Evolutionary conservation across 2,797 vertebrate species (phyloP).

Genomic region (Amblyopsis hoosieri): DNA sequence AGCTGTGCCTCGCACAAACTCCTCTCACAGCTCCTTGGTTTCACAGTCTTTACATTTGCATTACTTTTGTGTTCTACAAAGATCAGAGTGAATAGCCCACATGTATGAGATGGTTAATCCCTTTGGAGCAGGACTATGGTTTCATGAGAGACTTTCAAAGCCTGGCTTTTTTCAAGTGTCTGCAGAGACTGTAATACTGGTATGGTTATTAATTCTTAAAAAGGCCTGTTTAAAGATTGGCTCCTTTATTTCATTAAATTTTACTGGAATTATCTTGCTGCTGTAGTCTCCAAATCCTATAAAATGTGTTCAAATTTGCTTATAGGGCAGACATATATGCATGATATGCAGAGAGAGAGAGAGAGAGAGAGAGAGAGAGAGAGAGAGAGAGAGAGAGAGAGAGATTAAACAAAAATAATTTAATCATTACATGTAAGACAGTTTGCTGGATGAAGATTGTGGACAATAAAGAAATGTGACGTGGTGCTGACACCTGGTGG

Average conservation of each 20-base stretch:
- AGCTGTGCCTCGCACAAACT: constrained; percentile 3
- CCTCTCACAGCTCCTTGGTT: constrained; percentile 8
- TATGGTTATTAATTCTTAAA: constrained; percentile 26
- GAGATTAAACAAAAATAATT: too few species aligned
- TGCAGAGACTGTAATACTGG: constrained; percentile 18
- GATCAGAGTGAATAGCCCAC: constrained; percentile 51
- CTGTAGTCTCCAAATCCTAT: background rate
- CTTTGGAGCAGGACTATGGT: constrained; percentile 44
- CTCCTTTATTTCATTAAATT: background rate
- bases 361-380: background rate
- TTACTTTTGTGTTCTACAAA: constrained; percentile 23
- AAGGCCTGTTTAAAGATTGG: background rate
- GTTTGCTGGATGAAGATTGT: constrained; percentile 31
- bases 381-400: constrained; percentile 1
- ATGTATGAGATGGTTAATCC: constrained; percentile 45
- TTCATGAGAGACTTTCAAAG: constrained; percentile 32
- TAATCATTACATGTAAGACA: background rate
- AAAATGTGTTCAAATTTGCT: constrained; percentile 2
- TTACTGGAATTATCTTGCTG: background rate
- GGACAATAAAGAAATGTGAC: constrained; percentile 44
- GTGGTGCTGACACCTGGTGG: constrained; percentile 56
- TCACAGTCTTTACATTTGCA: constrained; percentile 12
- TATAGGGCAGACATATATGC: background rate
- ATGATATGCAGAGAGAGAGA: background rate
- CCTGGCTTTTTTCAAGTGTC: constrained; percentile 18